Evolutionary conservation across 1,140 invertebrate species (phyloP).

Genomic region (Nomia melanderi): DNA sequence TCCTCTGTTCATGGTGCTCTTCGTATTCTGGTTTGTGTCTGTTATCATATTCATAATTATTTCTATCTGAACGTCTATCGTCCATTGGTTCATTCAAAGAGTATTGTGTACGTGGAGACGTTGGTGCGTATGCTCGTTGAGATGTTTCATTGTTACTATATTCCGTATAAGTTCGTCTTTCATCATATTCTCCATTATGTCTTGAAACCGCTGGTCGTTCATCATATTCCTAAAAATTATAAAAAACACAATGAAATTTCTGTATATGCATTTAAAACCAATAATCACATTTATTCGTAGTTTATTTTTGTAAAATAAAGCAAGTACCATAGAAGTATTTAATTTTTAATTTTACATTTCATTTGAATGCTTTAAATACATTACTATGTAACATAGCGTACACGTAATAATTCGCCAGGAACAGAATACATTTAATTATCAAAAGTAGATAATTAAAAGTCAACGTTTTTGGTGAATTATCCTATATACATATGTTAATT

Average conservation of each 20-base stretch:
- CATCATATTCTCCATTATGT: slow-evolving; percentile 74
- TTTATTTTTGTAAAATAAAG: not conserved
- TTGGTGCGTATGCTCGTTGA: slow-evolving; percentile 66
- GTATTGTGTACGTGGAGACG: slow-evolving; percentile 73
- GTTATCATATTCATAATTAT: slow-evolving; percentile 71
- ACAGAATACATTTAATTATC: not conserved
- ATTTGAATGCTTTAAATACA: not conserved
- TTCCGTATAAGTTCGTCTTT: slow-evolving; percentile 67
- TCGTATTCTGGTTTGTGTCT: slow-evolving; percentile 68
- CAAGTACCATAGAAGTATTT: not conserved
- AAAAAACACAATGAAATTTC: not conserved
- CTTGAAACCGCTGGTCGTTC: slow-evolving; percentile 65
- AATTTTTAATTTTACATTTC: not conserved
- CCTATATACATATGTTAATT: too few species aligned
- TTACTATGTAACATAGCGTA: not conserved
- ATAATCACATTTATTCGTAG: not conserved
- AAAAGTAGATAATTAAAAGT: not conserved
- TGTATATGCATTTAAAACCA: not conserved
- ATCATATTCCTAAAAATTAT: slow-evolving; percentile 72
- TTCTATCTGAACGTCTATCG: slow-evolving; percentile 71
- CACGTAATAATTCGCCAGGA: not conserved
- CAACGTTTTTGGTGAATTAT: not conserved
- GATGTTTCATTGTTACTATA: slow-evolving; percentile 67
- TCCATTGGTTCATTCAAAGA: slow-evolving; percentile 66
- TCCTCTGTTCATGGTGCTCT: slow-evolving; percentile 69